A percentile compares a stretch with the other conserved stretches of the same genome.
These are phyloP conservation scores for Polydrusus tereticollis DNA, from an alignment of 2,888 invertebrate species.

Conservation along the genomic window DNA sequence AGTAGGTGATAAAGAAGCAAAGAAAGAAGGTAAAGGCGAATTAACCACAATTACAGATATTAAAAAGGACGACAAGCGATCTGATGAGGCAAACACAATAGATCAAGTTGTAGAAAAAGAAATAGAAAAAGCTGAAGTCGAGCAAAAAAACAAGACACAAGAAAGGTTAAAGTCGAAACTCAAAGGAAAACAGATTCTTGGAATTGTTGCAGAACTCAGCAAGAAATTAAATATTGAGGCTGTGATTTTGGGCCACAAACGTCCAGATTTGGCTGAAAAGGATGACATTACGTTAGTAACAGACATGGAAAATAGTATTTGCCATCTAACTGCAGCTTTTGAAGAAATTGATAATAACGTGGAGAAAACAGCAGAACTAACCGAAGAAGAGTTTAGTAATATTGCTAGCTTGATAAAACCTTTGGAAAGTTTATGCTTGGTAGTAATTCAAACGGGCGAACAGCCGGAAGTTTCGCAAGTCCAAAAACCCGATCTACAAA, in stretches of 20 bases:
- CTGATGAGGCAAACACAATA: too few relatives aligned
- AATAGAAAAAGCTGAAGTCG: background rate
- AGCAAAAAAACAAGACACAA: background rate
- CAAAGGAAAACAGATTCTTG: conserved; percentile 36
- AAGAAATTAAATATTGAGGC: conserved; percentile 47
- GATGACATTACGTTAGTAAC: conserved; percentile 13
- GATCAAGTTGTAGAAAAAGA: background rate
- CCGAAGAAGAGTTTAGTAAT: conserved; percentile 6
- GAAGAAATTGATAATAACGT: conserved; percentile 28
- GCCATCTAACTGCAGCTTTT: conserved; percentile 16
- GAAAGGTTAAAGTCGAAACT: background rate
- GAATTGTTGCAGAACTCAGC: conserved; percentile 44
- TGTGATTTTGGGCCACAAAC: conserved; percentile 22
- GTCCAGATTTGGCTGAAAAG: conserved; percentile 14
- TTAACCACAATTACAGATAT: background rate
- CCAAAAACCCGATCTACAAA: conserved; percentile 9
- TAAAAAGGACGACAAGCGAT: background rate
- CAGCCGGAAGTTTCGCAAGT: conserved; percentile 27
- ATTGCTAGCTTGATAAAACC: background rate
- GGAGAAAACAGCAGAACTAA: conserved; percentile 16
- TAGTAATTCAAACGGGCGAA: conserved; percentile 45
- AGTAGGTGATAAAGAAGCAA: too few relatives aligned
- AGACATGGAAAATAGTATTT: conserved; percentile 4
- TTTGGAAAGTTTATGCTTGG: conserved; percentile 51
- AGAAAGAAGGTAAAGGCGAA: background rate